Percentiles rank a stretch among this genome's conserved stretches.
These are phyloP conservation scores for Sesia bembeciformis DNA, from an alignment of 2,888 invertebrate genomes.

Conservation along the genomic window DNA sequence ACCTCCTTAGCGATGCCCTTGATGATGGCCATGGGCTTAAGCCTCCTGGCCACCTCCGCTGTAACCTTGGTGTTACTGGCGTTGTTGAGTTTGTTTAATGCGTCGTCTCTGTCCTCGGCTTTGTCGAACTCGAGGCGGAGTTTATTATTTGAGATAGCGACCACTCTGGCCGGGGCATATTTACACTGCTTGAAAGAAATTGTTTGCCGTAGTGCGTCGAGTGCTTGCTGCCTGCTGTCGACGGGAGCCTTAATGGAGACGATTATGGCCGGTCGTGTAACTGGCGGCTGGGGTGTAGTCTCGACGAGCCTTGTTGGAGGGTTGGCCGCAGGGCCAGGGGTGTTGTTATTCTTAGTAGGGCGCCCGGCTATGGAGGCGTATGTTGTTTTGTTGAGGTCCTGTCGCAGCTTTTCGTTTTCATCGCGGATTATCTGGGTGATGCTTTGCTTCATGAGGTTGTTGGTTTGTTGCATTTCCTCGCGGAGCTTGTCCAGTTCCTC, in stretches of 20 bases:
- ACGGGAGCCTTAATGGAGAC: background rate
- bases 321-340: too few species aligned
- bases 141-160: slow-evolving; percentile 2
- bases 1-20: too few species aligned
- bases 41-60: slow-evolving; percentile 2
- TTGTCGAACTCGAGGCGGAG: slow-evolving; percentile 3
- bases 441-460: too few species aligned
- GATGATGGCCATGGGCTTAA: slow-evolving; percentile 6
- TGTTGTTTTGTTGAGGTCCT: too few species aligned
- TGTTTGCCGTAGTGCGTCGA: background rate
- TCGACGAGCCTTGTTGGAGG: too few species aligned
- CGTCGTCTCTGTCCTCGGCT: background rate
- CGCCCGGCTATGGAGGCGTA: too few species aligned
- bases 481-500: too few species aligned
- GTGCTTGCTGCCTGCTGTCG: background rate
- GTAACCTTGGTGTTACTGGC: background rate
- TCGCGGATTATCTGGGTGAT: too few species aligned
- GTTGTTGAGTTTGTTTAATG: background rate
- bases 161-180: background rate
- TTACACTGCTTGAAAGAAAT: background rate
- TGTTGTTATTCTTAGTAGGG: too few species aligned
- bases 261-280: background rate
- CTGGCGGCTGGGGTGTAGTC: too few species aligned
- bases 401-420: too few species aligned
- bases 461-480: too few species aligned